Percentiles rank a stretch among this genome's conserved stretches.
phyloP scores from a whole-genome alignment of 2,113 vertebrate genomes.

The Ailuropoda melanoleuca region DNA sequence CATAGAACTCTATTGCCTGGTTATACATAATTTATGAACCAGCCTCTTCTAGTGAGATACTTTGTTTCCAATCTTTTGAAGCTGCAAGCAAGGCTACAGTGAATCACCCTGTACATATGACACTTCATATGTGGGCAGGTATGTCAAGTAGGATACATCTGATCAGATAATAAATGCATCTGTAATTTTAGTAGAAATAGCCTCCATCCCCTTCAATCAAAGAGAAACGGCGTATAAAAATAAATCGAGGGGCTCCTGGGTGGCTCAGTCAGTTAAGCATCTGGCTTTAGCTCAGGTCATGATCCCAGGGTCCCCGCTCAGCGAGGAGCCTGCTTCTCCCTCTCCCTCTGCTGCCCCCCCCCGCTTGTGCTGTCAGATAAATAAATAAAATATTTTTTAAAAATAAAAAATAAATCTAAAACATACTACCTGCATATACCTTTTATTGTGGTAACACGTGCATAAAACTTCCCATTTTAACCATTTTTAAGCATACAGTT shows the following conservation, averaged over 20 bases:
- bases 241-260: neutral
- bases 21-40: neutral
- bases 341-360: too few relatives aligned
- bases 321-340: too few relatives aligned
- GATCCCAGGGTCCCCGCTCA: too few relatives aligned
- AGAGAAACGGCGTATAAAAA: conserved; percentile 4
- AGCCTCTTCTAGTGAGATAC: neutral
- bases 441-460: neutral
- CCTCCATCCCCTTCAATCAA: neutral
- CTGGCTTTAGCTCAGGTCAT: too few relatives aligned
- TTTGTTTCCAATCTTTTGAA: neutral
- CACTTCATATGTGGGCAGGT: neutral
- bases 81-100: neutral
- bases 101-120: neutral
- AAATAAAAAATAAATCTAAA: conserved; percentile 10
- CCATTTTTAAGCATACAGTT: neutral
- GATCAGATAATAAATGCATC: neutral
- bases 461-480: neutral
- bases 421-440: neutral
- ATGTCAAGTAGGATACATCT: neutral
- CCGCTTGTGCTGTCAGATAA: too few relatives aligned
- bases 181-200: conserved; percentile 1
- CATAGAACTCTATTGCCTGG: neutral
- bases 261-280: too few relatives aligned
- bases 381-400: too few relatives aligned